Evolutionary conservation across 1,140 invertebrate genomes (phyloP), one percentile per base, ranked within the genome.

Genomic region (Drosophila repletoides): DNA sequence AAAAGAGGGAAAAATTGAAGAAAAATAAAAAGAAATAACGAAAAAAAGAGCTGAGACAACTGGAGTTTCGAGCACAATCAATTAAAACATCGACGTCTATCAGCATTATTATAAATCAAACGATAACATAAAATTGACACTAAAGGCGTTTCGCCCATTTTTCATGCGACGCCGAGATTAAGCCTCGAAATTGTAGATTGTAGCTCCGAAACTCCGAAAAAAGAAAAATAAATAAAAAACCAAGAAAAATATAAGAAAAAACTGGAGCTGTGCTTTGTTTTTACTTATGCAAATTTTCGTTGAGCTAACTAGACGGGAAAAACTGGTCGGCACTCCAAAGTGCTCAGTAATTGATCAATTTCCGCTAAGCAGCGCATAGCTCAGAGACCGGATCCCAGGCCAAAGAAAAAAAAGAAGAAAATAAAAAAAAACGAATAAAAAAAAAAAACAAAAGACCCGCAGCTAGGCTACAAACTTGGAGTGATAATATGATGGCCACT

Each of bases 41-140:
- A 45, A 28, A 7, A 45, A 6, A 9, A 40, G 10, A 10, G n/a
- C n/a, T n/a, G n/a, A 28, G 14, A 52, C 36, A 34, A 12, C n/a
- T 46, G 14, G 4, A 43, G 36, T 40, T 63, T 31, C 38, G 38
- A 52, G 55, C 55, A 43, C 80, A 86, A 86, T 86, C 80, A 84
- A 84, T 84, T 84, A 84, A 86, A 72, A 80, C 66, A 86, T 86
- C 72, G 80, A 84, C 79, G 80, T 86, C 80, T 80, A 86, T 86
- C 80, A 86, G 80, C 80, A 86, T 86, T 80, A 86, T 86, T 86
- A 86, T 86, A 86, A 86, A 86, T 86, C 80, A 86, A 86, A 86
- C 75, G 80, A 86, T 86, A 86, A 86, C 80, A 86, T 86, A 76
- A 86, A 86, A 86, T 76, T 86, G 80, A 86, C 80, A 86, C 80